Conservation (phyloP, 2,113 vertebrate genomes). For the Archilochus colubris region DNA sequence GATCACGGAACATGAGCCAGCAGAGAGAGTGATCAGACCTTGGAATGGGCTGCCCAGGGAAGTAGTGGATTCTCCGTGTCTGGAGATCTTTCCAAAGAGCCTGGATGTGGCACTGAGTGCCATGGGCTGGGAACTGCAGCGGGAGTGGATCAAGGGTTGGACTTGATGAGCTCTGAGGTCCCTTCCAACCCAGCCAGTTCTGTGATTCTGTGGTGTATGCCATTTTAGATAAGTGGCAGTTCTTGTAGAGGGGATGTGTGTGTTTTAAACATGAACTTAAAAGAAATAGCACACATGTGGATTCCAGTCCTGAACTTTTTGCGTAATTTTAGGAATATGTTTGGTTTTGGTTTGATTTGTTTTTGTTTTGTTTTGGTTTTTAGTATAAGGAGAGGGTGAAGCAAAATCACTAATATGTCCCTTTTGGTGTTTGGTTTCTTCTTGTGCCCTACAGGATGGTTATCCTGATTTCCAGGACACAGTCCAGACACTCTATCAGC, state of each 20-base stretch:
- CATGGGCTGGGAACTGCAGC: no score
- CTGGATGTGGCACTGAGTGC: no score
- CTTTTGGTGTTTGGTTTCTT: conserved; percentile 25
- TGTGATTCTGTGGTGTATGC: not conserved
- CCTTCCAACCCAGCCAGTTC: no score
- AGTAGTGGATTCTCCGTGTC: no score
- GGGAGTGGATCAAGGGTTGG: no score
- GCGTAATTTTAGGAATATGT: not conserved
- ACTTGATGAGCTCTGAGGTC: no score
- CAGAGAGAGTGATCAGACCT: no score
- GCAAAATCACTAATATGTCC: not conserved
- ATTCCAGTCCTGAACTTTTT: not conserved
- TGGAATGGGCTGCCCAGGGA: no score
- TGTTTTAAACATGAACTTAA: not conserved
- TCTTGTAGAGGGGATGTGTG: not conserved
- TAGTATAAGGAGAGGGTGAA: not conserved
- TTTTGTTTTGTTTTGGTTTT: not conserved
- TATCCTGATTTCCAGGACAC: conserved; percentile 94
- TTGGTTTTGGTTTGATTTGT: not conserved
- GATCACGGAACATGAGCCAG: not conserved
- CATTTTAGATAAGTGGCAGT: not conserved
- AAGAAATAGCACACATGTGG: not conserved
- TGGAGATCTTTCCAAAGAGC: no score
- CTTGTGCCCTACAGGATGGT: conserved; percentile 81
- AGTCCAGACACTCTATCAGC: conserved; percentile 88